A percentile compares a stretch with the other conserved stretches of the same genome.
These are phyloP conservation scores for Microcebus lehilahytsara DNA, from an alignment of 2,113 vertebrate genomes.

Conservation along the genomic window DNA sequence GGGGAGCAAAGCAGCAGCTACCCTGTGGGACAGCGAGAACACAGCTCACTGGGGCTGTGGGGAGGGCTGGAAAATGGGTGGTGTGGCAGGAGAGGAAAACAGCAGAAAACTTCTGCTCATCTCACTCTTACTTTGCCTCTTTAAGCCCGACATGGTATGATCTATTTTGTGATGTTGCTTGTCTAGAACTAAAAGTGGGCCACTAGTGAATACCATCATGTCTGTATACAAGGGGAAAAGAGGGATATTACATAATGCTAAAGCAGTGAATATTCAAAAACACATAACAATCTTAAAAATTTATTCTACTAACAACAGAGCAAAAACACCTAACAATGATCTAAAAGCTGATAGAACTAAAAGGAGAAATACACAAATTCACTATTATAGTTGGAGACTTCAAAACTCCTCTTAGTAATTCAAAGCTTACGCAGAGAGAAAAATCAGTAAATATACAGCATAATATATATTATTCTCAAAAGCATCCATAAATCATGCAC, in stretches of 20 bases:
- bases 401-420: background rate
- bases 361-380: background rate
- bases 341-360: background rate
- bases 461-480: background rate
- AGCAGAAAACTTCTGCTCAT: rapidly evolving
- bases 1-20: background rate
- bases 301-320: background rate
- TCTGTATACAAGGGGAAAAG: background rate
- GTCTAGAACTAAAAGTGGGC: too few relatives aligned
- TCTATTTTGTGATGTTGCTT: background rate
- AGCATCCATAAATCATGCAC: background rate
- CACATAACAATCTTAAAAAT: background rate
- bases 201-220: background rate
- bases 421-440: background rate
- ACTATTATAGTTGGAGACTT: background rate
- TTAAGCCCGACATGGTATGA: too few relatives aligned
- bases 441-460: background rate
- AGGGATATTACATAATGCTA: background rate
- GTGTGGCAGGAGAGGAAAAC: too few relatives aligned
- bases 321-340: background rate
- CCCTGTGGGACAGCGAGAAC: rapidly evolving
- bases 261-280: background rate
- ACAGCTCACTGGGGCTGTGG: background rate
- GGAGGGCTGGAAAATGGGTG: rapidly evolving
- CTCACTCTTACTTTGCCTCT: background rate